These are phyloP conservation scores for Eupithecia vulgata DNA, from an alignment of 2,888 invertebrate genomes.

Conservation along the genomic window DNA sequence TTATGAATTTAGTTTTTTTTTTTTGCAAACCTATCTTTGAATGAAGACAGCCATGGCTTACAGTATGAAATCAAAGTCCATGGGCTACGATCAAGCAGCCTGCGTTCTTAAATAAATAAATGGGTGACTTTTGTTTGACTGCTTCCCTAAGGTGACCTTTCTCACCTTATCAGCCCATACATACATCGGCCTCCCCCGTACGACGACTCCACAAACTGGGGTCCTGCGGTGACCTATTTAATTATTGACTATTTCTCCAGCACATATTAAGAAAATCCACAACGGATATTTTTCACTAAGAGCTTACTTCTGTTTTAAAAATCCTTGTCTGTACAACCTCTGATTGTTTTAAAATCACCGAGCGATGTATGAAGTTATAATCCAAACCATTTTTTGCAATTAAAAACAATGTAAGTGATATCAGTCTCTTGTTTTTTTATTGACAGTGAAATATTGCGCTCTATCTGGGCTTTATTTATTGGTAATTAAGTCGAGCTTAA, in stretches of 20 bases:
- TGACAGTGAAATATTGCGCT: slow-evolving; percentile 41
- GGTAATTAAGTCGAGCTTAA: slow-evolving; percentile 37
- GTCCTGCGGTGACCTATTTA: no score
- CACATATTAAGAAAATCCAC: not conserved
- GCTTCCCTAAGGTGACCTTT: no score
- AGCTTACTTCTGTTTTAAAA: not conserved
- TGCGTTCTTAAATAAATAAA: no score
- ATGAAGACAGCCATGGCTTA: no score
- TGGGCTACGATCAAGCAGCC: no score
- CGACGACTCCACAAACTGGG: no score
- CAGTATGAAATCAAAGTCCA: no score
- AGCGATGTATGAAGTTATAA: slow-evolving; percentile 51
- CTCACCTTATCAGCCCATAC: no score
- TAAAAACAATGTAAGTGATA: slow-evolving; percentile 57
- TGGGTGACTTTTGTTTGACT: no score
- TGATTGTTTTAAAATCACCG: slow-evolving; percentile 61
- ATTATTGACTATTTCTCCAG: not conserved
- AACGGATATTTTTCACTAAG: not conserved
- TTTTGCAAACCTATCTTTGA: no score
- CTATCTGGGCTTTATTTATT: slow-evolving; percentile 37
- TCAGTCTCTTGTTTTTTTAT: slow-evolving; percentile 53
- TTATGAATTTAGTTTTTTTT: no score
- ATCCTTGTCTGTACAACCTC: slow-evolving; percentile 27
- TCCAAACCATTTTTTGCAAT: slow-evolving; percentile 48
- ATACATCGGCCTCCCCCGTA: no score